Evolutionary conservation across 2,797 vertebrate species (phyloP).

Genomic region (Menidia menidia): DNA sequence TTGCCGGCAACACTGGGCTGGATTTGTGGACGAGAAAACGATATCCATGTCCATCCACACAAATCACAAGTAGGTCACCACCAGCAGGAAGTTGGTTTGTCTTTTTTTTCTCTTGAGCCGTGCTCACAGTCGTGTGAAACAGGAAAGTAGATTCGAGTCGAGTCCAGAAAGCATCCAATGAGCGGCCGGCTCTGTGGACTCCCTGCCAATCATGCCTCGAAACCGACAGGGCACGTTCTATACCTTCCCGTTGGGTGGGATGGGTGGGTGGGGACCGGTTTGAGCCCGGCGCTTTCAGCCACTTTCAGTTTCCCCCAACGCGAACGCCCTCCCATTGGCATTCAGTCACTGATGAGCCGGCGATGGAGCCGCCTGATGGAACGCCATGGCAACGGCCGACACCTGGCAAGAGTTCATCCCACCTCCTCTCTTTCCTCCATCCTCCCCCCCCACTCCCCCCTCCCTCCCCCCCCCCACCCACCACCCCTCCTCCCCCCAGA

Average conservation of each 20-base stretch:
- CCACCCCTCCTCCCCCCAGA: slow-evolving; percentile 67
- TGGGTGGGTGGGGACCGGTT: slow-evolving; percentile 26
- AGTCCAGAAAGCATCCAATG: slow-evolving; percentile 31
- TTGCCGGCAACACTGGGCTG: slow-evolving; percentile 36
- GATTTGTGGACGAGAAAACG: slow-evolving; percentile 37
- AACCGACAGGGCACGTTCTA: slow-evolving; percentile 59
- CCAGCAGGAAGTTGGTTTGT: slow-evolving; percentile 33
- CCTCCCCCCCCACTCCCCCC: slow-evolving; percentile 48
- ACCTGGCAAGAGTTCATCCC: slow-evolving; percentile 94
- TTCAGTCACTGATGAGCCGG: slow-evolving; percentile 89
- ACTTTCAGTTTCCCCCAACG: slow-evolving; percentile 65
- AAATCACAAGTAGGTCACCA: slow-evolving; percentile 31
- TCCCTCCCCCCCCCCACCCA: slow-evolving; percentile 16
- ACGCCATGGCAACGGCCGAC: slow-evolving; percentile 96
- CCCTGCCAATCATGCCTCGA: slow-evolving; percentile 63
- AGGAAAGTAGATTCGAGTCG: slow-evolving; percentile 48
- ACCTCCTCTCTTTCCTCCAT: slow-evolving; percentile 64
- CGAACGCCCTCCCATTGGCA: slow-evolving; percentile 82
- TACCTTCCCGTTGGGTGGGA: slow-evolving; percentile 54
- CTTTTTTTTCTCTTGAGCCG: slow-evolving; percentile 14
- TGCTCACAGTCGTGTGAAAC: slow-evolving; percentile 23
- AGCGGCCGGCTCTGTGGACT: slow-evolving; percentile 41
- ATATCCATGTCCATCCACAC: slow-evolving; percentile 21
- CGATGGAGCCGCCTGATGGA: slow-evolving; percentile 93
- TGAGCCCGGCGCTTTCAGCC: slow-evolving; percentile 65